phyloP scores from a whole-genome alignment of 23 tunicate genomes.

The Phallusia fumigata region DNA sequence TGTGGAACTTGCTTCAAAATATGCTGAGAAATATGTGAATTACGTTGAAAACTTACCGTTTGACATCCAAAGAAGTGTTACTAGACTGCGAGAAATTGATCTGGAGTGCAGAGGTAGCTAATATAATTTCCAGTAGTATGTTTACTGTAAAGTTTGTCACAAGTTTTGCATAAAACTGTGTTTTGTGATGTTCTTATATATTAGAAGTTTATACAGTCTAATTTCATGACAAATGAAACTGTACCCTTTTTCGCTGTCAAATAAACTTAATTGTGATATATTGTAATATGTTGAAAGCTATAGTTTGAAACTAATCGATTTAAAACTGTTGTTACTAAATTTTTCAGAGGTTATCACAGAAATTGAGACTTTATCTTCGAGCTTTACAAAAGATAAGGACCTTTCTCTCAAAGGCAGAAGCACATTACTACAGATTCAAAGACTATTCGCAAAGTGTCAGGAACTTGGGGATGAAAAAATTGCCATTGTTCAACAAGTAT shows the following conservation, averaged over 20 bases:
- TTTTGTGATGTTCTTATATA: background rate
- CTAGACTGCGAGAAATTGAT: conserved; percentile 78
- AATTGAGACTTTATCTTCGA: conserved; percentile 54
- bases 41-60: conserved; percentile 83
- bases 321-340: background rate
- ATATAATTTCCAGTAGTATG: background rate
- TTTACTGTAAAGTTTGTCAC: background rate
- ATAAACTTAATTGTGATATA: no score
- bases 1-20: conserved; percentile 55
- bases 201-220: no score
- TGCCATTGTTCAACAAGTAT: conserved; percentile 69
- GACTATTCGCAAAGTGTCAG: conserved; percentile 53
- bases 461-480: conserved; percentile 95
- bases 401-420: conserved; percentile 17
- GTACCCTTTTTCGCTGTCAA: no score
- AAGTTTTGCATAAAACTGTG: background rate
- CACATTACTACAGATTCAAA: conserved; percentile 52
- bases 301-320: no score
- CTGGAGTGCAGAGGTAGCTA: conserved; percentile 61
- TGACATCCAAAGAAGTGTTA: conserved; percentile 77
- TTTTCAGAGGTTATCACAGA: conserved; percentile 54
- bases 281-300: no score
- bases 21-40: conserved; percentile 74
- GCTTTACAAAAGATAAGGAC: conserved; percentile 58
- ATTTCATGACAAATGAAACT: no score